Evolutionary conservation across 2,888 invertebrate genomes (phyloP).

Genomic region (Epicampocera succincta): DNA sequence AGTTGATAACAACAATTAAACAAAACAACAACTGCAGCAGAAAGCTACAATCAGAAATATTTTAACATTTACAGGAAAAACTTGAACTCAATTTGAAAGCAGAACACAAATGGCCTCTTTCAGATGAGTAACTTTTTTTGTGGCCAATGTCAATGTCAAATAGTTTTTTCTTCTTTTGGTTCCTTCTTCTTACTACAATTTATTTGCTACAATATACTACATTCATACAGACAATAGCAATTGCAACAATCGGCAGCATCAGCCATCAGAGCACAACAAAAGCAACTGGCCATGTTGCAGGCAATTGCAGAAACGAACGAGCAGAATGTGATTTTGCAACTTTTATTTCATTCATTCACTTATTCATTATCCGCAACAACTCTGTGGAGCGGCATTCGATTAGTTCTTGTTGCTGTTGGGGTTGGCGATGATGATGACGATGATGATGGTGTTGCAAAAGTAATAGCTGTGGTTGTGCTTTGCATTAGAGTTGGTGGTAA

Average conservation of each 20-base stretch:
- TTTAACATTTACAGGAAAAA: slow-evolving; percentile 11
- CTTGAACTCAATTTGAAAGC: slow-evolving; percentile 46
- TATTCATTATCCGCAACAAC: slow-evolving; percentile 53
- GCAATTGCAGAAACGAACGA: slow-evolving; percentile 23
- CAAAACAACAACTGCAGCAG: background rate
- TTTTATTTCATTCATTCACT: slow-evolving; percentile 53
- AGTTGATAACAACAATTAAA: slow-evolving; percentile 52
- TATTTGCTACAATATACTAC: slow-evolving; percentile 20
- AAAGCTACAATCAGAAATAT: background rate
- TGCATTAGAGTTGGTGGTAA: slow-evolving; percentile 25
- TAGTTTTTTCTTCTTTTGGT: slow-evolving; percentile 28
- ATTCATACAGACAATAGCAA: slow-evolving; percentile 25
- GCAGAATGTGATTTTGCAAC: slow-evolving; percentile 56
- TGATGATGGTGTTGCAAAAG: slow-evolving; percentile 15
- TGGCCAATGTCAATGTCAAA: slow-evolving; percentile 73
- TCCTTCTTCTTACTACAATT: slow-evolving; percentile 21
- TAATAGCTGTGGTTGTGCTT: slow-evolving; percentile 33
- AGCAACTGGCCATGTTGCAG: slow-evolving; percentile 22
- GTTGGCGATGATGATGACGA: background rate
- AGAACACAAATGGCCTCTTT: slow-evolving; percentile 60
- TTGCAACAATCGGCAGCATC: slow-evolving; percentile 40
- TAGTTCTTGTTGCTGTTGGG: background rate
- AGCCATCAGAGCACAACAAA: slow-evolving; percentile 19
- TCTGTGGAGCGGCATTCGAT: slow-evolving; percentile 1
- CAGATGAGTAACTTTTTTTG: slow-evolving; percentile 65